Evolutionary conservation across 2,888 invertebrate genomes (phyloP).

Genomic region (Pollenia labialis): DNA sequence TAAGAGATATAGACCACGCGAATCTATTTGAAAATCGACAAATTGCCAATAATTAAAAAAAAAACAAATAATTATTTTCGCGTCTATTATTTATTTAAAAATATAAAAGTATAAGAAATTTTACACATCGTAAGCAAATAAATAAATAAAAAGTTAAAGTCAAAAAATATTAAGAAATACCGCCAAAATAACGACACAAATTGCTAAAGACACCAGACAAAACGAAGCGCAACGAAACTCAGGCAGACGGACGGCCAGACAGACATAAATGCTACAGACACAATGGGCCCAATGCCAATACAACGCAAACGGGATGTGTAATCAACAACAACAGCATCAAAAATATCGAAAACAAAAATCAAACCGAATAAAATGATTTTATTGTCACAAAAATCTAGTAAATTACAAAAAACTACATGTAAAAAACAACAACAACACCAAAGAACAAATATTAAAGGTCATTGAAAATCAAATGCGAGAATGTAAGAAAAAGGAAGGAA

Average conservation of each 20-base stretch:
- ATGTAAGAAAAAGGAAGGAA: background rate
- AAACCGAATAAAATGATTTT: slow-evolving; percentile 24
- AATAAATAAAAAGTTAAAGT: slow-evolving; percentile 1
- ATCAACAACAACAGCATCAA: slow-evolving; percentile 27
- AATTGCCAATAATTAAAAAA: background rate
- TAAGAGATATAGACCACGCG: slow-evolving; percentile 4
- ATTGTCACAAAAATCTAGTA: slow-evolving; percentile 40
- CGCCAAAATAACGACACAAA: slow-evolving; percentile 27
- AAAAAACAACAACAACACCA: slow-evolving; percentile 17
- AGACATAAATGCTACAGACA: slow-evolving; percentile 69
- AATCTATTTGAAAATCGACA: slow-evolving; percentile 7
- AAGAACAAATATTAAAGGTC: slow-evolving; percentile 58
- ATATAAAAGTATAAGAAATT: background rate
- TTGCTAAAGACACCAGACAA: slow-evolving; percentile 49
- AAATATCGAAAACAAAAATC: slow-evolving; percentile 21
- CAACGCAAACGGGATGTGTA: slow-evolving; percentile 54
- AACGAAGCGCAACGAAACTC: background rate
- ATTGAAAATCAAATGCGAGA: slow-evolving; percentile 29
- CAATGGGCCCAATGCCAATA: slow-evolving; percentile 72
- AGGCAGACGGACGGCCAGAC: slow-evolving; percentile 46
- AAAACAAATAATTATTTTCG: background rate
- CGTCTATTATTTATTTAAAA: background rate
- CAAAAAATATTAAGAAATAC: background rate
- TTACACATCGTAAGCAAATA: background rate
- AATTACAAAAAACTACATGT: slow-evolving; percentile 29